These are phyloP conservation scores for Paramisgurnus dabryanus DNA, from an alignment of 2,113 vertebrate species.

Conservation along the genomic window DNA sequence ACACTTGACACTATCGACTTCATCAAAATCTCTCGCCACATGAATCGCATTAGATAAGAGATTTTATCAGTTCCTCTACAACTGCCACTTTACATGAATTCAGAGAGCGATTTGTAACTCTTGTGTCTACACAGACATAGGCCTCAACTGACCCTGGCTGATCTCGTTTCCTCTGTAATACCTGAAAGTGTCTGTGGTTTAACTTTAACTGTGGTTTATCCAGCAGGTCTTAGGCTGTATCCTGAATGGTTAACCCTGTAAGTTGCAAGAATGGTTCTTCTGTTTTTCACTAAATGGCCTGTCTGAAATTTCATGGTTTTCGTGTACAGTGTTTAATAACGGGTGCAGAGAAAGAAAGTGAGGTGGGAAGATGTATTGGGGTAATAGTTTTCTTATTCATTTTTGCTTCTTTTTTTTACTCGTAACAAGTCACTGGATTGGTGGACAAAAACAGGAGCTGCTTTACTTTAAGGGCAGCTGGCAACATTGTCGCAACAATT, in stretches of 20 bases:
- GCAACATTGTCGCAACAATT: no score
- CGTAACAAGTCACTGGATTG: no score
- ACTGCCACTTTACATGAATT: constrained; percentile 29
- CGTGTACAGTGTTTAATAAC: no score
- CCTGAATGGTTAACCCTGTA: not conserved
- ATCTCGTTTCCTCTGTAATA: constrained; percentile 22
- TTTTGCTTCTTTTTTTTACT: no score
- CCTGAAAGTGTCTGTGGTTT: constrained; percentile 35
- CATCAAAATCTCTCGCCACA: constrained; percentile 43
- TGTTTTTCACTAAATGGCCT: no score
- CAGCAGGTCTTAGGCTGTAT: not conserved
- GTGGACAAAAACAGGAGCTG: no score
- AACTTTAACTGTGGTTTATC: constrained; percentile 17
- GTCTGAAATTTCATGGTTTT: no score
- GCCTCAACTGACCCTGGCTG: constrained; percentile 6
- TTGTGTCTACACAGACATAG: not conserved
- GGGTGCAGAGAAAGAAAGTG: no score
- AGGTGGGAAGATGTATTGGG: no score
- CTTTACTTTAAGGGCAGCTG: no score
- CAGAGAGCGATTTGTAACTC: constrained; percentile 5
- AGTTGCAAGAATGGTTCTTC: not conserved
- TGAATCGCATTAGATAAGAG: constrained; percentile 41
- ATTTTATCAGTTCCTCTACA: constrained; percentile 30
- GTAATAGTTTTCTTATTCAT: no score
- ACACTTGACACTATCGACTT: constrained; percentile 33